Conservation (phyloP, 2,888 invertebrate genomes). For the Drosophila paramelanica region DNA sequence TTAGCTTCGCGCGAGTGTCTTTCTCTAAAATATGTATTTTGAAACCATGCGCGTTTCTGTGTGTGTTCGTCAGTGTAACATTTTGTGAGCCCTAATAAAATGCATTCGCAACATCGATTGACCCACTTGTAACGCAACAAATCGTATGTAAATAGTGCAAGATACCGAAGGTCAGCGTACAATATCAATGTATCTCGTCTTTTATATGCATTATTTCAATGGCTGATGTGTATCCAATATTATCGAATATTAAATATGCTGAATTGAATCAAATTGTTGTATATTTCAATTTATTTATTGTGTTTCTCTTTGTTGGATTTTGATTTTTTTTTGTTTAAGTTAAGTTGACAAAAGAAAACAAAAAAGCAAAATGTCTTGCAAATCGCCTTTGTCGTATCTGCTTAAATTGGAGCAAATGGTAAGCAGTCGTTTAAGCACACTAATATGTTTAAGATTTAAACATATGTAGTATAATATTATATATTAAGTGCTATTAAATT, state of each 20-base stretch:
- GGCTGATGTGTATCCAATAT: constrained; percentile 15
- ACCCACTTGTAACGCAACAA: constrained; percentile 32
- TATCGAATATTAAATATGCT: constrained; percentile 21
- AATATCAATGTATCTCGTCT: constrained; percentile 13
- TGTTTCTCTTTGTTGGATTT: neutral
- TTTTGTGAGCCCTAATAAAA: constrained; percentile 9
- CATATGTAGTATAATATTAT: neutral
- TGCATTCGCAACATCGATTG: constrained; percentile 16
- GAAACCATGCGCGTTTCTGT: constrained; percentile 1
- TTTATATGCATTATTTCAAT: constrained; percentile 21
- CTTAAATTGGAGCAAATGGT: constrained; percentile 83
- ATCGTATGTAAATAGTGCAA: constrained; percentile 29
- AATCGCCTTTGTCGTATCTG: constrained; percentile 69
- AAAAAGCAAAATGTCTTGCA: constrained; percentile 48
- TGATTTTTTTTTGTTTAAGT: neutral
- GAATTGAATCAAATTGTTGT: constrained; percentile 24
- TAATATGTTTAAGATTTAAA: neutral
- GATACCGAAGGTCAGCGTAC: constrained; percentile 28
- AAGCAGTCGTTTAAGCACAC: constrained; percentile 38
- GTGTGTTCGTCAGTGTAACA: constrained; percentile 12
- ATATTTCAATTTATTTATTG: constrained; percentile 19
- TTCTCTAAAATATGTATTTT: constrained; percentile 1
- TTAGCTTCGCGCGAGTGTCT: constrained; percentile 16
- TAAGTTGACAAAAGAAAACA: constrained; percentile 4
- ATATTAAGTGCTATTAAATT: constrained; percentile 25